Evolutionary conservation across 2,113 vertebrate genomes (phyloP).

Genomic region (Tapirus terrestris): DNA sequence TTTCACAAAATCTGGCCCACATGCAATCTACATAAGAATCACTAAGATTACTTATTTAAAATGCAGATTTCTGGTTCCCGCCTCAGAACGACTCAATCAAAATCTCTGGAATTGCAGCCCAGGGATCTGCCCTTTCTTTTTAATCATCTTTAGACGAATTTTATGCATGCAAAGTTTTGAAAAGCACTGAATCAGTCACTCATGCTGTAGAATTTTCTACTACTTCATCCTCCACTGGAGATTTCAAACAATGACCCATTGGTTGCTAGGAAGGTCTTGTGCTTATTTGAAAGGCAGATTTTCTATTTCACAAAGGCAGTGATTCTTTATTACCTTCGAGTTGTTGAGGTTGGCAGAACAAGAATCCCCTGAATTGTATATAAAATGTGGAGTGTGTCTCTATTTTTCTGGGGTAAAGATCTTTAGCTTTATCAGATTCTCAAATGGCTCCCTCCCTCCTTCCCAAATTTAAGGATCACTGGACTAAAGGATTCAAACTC

Average conservation of each 20-base stretch:
- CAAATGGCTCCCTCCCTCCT: neutral
- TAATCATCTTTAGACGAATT: neutral
- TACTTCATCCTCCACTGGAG: neutral
- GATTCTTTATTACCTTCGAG: neutral
- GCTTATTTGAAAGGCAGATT: conserved; percentile 11
- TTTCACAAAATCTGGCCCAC: neutral
- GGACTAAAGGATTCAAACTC: neutral
- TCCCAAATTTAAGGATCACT: conserved; percentile 7
- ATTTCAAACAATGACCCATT: neutral
- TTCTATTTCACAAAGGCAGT: neutral
- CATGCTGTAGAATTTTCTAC: neutral
- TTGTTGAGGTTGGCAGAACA: neutral
- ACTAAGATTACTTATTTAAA: conserved; percentile 4
- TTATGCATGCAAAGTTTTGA: neutral
- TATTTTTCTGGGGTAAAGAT: neutral
- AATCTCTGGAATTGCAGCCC: neutral
- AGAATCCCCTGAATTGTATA: conserved; percentile 1
- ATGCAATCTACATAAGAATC: neutral
- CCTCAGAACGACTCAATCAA: neutral
- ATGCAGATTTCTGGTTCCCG: neutral
- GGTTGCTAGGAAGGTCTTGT: neutral
- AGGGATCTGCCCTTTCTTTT: neutral
- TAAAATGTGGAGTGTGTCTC: neutral
- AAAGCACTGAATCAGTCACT: neutral
- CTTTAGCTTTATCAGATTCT: conserved; percentile 11